These are phyloP conservation scores for Epirrita christyi DNA, from an alignment of 2,888 invertebrate species.

Conservation along the genomic window DNA sequence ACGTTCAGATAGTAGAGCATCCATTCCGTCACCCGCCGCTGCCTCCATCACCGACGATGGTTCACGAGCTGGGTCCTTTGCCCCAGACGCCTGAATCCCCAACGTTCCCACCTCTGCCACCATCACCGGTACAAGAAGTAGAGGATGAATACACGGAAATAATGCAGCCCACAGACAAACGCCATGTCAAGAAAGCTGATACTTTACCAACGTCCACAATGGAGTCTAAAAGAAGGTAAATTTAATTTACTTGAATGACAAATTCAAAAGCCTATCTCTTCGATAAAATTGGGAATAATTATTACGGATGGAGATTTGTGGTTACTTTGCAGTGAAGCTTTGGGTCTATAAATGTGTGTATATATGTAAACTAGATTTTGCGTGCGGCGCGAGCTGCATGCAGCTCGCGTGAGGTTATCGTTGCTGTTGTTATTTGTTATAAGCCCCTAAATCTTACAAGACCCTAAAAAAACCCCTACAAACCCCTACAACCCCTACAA, in stretches of 20 bases:
- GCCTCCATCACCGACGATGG: slow-evolving; percentile 71
- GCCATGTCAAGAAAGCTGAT: slow-evolving; percentile 79
- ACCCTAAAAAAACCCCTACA: too few relatives aligned
- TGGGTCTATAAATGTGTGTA: too few relatives aligned
- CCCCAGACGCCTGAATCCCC: slow-evolving; percentile 81
- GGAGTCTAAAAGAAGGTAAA: slow-evolving; percentile 77
- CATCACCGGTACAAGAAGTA: slow-evolving; percentile 92
- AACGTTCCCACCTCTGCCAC: slow-evolving; percentile 91
- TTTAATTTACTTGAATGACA: background rate
- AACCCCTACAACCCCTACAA: too few relatives aligned
- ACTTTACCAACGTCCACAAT: slow-evolving; percentile 82
- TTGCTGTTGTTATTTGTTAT: too few relatives aligned
- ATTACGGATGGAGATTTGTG: background rate
- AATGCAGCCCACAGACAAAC: slow-evolving; percentile 79
- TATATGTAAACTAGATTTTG: too few relatives aligned
- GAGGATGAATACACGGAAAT: slow-evolving; percentile 91
- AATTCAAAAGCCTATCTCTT: background rate
- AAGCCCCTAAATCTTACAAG: too few relatives aligned
- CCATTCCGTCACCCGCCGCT: slow-evolving; percentile 74
- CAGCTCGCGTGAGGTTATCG: too few relatives aligned
- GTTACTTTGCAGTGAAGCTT: too few relatives aligned
- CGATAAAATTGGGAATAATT: too few relatives aligned
- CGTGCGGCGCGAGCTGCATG: too few relatives aligned
- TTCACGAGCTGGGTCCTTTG: slow-evolving; percentile 75
- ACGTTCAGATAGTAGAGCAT: slow-evolving; percentile 88